A percentile compares a stretch with the other conserved stretches of the same genome.
These are phyloP conservation scores for Baronia brevicornis DNA, from an alignment of 2,888 invertebrate species.

Conservation along the genomic window DNA sequence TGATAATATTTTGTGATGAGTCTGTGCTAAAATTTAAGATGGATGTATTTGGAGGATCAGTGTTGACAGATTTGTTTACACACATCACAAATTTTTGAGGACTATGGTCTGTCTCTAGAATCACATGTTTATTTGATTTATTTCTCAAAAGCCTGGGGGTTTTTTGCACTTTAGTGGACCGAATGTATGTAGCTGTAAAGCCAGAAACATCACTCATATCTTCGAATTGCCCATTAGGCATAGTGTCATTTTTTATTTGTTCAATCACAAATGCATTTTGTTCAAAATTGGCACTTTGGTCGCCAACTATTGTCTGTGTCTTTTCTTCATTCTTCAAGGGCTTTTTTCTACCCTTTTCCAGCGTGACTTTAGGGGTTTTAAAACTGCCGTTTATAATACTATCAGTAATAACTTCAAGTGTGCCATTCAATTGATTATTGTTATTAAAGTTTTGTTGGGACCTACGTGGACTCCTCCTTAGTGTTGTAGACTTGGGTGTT, in stretches of 20 bases:
- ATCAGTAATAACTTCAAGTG: conserved; percentile 40
- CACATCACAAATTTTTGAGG: conserved; percentile 38
- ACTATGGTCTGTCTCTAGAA: conserved; percentile 37
- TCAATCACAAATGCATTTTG: conserved; percentile 26
- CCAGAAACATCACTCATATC: conserved; percentile 68
- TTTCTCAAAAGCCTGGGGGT: conserved; percentile 44
- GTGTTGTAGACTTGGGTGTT: conserved; percentile 43
- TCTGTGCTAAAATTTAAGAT: conserved; percentile 51
- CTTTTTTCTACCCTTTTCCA: conserved; percentile 18
- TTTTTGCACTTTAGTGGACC: conserved; percentile 61
- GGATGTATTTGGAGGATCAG: conserved; percentile 27
- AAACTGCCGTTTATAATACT: not conserved
- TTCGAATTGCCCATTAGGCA: conserved; percentile 52
- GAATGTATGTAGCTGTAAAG: conserved; percentile 66
- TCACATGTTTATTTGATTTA: conserved; percentile 41
- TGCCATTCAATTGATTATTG: conserved; percentile 38
- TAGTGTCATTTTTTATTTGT: conserved; percentile 26
- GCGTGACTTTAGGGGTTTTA: conserved; percentile 28
- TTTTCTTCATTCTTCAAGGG: conserved; percentile 5
- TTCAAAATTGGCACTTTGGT: conserved; percentile 27
- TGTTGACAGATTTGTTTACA: conserved; percentile 49
- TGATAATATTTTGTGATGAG: conserved; percentile 55
- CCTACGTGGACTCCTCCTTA: conserved; percentile 53
- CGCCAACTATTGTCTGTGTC: conserved; percentile 20
- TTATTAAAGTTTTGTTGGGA: conserved; percentile 38